Base-by-base conservation (phyloP, 2,888 invertebrate genomes). In the Phyllotreta striolata region DNA sequence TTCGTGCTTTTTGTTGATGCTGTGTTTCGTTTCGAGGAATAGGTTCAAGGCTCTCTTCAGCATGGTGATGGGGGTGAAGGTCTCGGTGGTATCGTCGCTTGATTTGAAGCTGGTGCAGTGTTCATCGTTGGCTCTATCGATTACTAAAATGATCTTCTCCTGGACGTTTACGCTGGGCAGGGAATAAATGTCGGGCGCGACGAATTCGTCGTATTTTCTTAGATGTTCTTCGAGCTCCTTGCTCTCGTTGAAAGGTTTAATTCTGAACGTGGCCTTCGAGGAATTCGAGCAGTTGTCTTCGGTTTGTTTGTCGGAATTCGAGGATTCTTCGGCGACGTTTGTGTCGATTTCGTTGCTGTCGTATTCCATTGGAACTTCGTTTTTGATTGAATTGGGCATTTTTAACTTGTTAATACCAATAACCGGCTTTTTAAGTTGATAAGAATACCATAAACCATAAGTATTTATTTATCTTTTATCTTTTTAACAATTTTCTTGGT, bases 101-200 rank as follows among this genome's bases (percentile, higher is more conserved):
- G 86, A 75, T 67, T 80, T 78, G 71, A 84, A 89, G 1, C 84
- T 76, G 0, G 87, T 85, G 65, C 80, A 84, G 59, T 84, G 81
- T 63, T 83, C 84, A 72, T 88, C 87, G 70, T 83, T 83, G 52
- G 86, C 86, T 8, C 86, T 79, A 77, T 90, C 90, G 63, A 90
- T 79, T 64, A 89, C 86, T 57, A 90, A 79, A 24, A 89, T 81
- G 41, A 89, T 88, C 74, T 83, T 87, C 75, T 89, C 89, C 0
- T 67, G 66, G 3, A 70, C 66, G 62, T 73, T 70, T 38, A 57
- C 52, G 58, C 69, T 68, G 1, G 68, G 66, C 37, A 70, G 44
- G 3, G 57, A 58, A 46, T 13, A 52, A 46, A 57, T 47, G 44
- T 37, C 41, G 1, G 68, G 67, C 41, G 69, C 70, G 55, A 72